These are phyloP conservation scores for Emydura subglobosa DNA, from an alignment of 2,113 vertebrate genomes.

Conservation along the genomic window DNA sequence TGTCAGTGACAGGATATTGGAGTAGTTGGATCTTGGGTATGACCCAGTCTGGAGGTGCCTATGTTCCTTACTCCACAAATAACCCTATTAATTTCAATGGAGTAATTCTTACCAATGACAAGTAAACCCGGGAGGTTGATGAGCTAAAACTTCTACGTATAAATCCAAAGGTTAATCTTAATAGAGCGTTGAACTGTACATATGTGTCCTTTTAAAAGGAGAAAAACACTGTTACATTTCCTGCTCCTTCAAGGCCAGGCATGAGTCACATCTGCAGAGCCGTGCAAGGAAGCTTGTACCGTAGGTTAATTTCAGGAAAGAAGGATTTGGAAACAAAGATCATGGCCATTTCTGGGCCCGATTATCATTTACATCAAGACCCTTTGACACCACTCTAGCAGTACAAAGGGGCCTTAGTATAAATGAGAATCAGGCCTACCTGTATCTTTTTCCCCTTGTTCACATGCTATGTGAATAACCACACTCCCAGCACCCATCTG, in stretches of 20 bases:
- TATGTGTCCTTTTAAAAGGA: not conserved
- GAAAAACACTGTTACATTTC: not conserved
- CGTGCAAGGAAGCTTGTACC: not conserved
- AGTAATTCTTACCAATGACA: fast-evolving
- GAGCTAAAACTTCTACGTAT: not conserved
- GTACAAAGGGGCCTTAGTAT: not conserved
- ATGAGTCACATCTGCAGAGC: not conserved
- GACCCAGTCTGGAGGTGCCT: not conserved
- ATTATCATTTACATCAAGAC: not conserved
- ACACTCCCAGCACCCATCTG: conserved; percentile 5
- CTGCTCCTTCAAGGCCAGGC: not conserved
- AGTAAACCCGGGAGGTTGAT: not conserved
- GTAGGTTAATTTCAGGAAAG: not conserved
- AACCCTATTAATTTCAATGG: not conserved
- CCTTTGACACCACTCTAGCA: not conserved
- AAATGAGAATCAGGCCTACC: not conserved
- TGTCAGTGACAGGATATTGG: not conserved
- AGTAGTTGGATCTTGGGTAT: not conserved
- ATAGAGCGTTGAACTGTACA: not conserved
- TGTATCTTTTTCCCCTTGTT: not conserved
- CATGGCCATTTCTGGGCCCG: fast-evolving
- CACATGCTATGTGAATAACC: not conserved
- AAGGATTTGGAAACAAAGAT: not conserved
- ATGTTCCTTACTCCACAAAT: not conserved
- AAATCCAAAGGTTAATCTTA: not conserved